Conservation (phyloP, 2,113 vertebrate species). For the Diglossa brunneiventris region DNA sequence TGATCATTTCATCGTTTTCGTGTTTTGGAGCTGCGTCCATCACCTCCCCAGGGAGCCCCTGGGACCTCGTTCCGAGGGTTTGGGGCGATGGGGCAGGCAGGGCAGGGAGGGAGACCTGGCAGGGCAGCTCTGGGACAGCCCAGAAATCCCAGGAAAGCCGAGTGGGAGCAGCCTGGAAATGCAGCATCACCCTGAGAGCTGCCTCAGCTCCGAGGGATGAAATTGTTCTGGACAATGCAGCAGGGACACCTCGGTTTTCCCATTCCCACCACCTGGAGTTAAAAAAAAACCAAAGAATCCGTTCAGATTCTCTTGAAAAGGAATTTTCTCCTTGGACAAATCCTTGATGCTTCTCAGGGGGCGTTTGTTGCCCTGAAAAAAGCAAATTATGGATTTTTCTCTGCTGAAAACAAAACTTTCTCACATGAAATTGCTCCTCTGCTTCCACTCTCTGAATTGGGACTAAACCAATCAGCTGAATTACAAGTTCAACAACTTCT, state of each 20-base stretch:
- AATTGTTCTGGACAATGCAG: neutral
- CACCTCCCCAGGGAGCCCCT: fast-evolving
- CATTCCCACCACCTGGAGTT: neutral
- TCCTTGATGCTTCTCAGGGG: neutral
- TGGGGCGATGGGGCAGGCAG: neutral
- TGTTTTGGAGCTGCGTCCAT: neutral
- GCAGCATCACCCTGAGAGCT: neutral
- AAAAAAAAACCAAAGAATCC: neutral
- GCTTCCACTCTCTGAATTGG: neutral
- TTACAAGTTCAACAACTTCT: no score
- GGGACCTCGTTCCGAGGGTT: neutral
- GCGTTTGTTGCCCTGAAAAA: neutral
- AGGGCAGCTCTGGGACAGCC: neutral
- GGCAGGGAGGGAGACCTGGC: neutral
- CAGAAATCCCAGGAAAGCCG: neutral
- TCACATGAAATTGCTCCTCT: neutral
- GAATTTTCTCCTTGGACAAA: neutral
- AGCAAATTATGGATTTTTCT: neutral
- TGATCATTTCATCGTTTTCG: neutral
- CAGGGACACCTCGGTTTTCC: neutral
- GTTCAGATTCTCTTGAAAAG: neutral
- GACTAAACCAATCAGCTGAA: neutral
- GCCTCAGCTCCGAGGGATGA: neutral
- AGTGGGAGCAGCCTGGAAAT: neutral
- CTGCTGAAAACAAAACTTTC: neutral